phyloP scores from a whole-genome alignment of 2,113 vertebrate genomes.

The Erythrolamprus reginae region DNA sequence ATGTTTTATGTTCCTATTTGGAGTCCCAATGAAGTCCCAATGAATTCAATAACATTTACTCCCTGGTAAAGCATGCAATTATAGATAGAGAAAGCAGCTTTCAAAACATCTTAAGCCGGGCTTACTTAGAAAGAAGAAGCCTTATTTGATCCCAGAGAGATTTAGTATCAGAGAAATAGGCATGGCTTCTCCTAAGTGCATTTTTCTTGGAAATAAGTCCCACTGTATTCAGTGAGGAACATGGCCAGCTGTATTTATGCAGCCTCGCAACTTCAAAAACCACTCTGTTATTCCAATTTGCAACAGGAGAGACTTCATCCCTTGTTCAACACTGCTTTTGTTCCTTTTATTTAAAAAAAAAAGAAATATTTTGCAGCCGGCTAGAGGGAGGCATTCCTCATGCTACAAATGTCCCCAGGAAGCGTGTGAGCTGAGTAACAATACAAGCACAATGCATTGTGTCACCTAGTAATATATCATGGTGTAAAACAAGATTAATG shows the following conservation, averaged over 20 bases:
- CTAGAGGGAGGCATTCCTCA: conserved; percentile 50
- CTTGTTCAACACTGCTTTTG: conserved; percentile 29
- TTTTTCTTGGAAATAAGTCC: neutral
- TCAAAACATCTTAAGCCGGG: neutral
- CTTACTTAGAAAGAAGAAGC: neutral
- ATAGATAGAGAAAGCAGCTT: neutral
- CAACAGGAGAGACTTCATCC: conserved; percentile 44
- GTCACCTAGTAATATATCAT: conserved; percentile 63
- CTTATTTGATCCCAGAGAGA: neutral
- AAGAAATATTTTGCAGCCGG: conserved; percentile 55
- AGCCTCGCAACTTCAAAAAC: conserved; percentile 32
- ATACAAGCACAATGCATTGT: conserved; percentile 46
- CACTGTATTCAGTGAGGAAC: neutral
- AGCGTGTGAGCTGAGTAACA: conserved; percentile 57
- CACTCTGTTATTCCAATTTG: conserved; percentile 55
- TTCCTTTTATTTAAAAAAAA: neutral
- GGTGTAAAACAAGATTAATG: conserved; percentile 66
- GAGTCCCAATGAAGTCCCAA: neutral
- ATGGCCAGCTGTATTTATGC: neutral
- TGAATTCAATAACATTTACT: neutral
- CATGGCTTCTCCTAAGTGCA: neutral
- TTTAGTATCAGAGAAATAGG: neutral
- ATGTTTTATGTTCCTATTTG: neutral
- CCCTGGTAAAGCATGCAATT: neutral
- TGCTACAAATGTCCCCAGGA: conserved; percentile 51